Conservation (phyloP, 2,113 vertebrate genomes). For the Rhabdornis inornatus region DNA sequence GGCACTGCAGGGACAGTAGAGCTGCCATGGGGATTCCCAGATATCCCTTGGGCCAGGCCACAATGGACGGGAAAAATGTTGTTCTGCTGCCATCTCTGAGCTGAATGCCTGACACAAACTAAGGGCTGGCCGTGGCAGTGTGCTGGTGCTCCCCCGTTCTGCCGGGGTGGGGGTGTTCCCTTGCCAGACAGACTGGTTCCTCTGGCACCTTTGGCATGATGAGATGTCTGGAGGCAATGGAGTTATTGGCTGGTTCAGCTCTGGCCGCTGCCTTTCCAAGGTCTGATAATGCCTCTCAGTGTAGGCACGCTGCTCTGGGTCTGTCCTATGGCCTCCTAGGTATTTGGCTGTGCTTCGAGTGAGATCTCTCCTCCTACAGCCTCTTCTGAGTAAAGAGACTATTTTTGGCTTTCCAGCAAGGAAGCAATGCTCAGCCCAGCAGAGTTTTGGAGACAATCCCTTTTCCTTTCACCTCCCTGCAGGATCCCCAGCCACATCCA, state of each 20-base stretch:
- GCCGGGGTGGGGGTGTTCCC: neutral
- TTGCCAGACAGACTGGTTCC: neutral
- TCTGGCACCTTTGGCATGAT: neutral
- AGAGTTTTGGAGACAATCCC: neutral
- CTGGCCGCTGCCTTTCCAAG: neutral
- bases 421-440: neutral
- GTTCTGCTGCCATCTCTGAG: neutral
- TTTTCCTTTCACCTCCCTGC: neutral
- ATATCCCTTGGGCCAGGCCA: neutral
- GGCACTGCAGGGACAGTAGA: neutral
- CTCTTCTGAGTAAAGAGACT: slow-evolving; percentile 3
- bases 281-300: rapidly evolving
- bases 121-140: rapidly evolving
- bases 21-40: neutral
- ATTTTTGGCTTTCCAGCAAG: slow-evolving; percentile 51
- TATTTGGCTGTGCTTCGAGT: neutral
- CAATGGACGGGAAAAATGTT: neutral
- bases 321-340: neutral
- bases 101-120: neutral
- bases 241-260: neutral
- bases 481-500: neutral
- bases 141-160: neutral
- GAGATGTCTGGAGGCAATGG: neutral
- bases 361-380: slow-evolving; percentile 18
- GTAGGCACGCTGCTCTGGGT: neutral